Evolutionary conservation across 2,888 invertebrate species (phyloP).

Genomic region (Andrena fulva): DNA sequence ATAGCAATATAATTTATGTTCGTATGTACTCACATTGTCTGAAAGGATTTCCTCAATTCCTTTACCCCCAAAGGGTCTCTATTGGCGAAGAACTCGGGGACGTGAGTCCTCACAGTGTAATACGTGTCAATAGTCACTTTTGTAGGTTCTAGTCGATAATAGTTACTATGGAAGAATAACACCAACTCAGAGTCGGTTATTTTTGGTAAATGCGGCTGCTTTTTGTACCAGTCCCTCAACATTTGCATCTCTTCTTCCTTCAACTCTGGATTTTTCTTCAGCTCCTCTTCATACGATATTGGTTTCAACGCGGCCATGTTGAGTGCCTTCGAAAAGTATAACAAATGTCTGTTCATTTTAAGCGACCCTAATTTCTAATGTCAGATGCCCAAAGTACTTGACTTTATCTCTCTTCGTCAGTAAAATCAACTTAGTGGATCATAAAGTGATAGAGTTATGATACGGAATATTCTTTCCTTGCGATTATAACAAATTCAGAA

Average conservation of each 20-base stretch:
- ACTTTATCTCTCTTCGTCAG: too few species aligned
- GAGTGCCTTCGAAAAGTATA: not conserved
- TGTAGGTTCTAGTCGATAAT: constrained; percentile 89
- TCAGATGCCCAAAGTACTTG: too few species aligned
- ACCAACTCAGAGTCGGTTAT: constrained; percentile 87
- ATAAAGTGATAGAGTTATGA: too few species aligned
- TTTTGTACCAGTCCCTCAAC: constrained; percentile 88
- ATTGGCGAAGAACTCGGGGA: constrained; percentile 83
- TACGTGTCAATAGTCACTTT: constrained; percentile 90
- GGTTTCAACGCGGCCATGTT: constrained; percentile 48
- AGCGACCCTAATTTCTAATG: too few species aligned
- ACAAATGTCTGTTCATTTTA: not conserved
- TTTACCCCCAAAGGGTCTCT: constrained; percentile 85
- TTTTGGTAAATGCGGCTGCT: constrained; percentile 89
- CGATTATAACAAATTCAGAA: too few species aligned
- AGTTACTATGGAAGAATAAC: constrained; percentile 89
- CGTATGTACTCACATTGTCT: constrained; percentile 85
- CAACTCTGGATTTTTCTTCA: constrained; percentile 87
- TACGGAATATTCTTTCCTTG: too few species aligned
- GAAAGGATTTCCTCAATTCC: constrained; percentile 85
- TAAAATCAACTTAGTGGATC: too few species aligned
- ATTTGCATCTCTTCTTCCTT: constrained; percentile 88
- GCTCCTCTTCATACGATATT: constrained; percentile 86
- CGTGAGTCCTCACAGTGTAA: constrained; percentile 89
- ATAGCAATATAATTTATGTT: not conserved